These are phyloP conservation scores for Salvelinus fontinalis DNA, from an alignment of 2,113 vertebrate genomes.

Conservation along the genomic window DNA sequence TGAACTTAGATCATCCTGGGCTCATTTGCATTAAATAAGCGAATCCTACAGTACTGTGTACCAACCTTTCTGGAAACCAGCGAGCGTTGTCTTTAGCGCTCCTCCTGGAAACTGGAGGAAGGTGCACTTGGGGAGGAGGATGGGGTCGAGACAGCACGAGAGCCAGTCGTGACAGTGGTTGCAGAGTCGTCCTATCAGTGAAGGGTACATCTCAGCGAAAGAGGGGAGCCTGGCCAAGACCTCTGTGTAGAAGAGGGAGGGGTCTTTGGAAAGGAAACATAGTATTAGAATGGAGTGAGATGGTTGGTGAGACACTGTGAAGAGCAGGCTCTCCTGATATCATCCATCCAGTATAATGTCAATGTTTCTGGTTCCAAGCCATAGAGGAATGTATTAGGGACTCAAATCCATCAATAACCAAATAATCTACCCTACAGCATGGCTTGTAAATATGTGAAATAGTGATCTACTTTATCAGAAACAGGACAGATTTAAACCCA, in stretches of 20 bases:
- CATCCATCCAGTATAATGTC: too few relatives aligned
- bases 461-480: too few relatives aligned
- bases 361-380: not conserved
- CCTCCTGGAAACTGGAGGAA: constrained; percentile 80
- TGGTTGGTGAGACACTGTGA: not conserved
- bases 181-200: constrained; percentile 73
- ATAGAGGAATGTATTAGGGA: not conserved
- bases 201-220: constrained; percentile 54
- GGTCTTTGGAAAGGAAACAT: constrained; percentile 57
- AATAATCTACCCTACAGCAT: not conserved
- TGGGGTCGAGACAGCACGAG: constrained; percentile 58
- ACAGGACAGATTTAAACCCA: not conserved
- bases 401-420: too few relatives aligned
- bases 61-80: constrained; percentile 71
- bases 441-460: too few relatives aligned
- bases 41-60: too few relatives aligned
- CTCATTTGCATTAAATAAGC: too few relatives aligned
- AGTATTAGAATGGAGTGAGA: not conserved
- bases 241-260: constrained; percentile 71
- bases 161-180: constrained; percentile 75
- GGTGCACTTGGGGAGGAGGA: constrained; percentile 71
- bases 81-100: constrained; percentile 66
- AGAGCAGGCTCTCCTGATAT: too few relatives aligned
- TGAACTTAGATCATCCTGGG: too few relatives aligned
- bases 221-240: constrained; percentile 71